These are phyloP conservation scores for Pollenia amentaria DNA, from an alignment of 2,888 invertebrate genomes.

Conservation along the genomic window DNA sequence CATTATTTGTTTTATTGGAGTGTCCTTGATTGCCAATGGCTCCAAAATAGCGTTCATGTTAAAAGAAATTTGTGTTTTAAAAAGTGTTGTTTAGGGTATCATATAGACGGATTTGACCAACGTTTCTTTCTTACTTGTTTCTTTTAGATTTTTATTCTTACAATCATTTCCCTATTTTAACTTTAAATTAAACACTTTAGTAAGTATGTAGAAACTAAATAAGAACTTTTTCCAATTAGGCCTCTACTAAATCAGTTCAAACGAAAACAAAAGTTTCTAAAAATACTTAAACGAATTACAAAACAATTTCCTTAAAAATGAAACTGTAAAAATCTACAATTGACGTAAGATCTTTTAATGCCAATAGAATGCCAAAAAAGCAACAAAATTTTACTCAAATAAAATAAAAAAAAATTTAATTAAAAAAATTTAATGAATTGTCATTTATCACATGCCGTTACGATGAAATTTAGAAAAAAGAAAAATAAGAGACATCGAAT, in stretches of 20 bases:
- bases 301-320: slow-evolving; percentile 36
- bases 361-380: slow-evolving; percentile 52
- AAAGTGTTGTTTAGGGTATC: no score
- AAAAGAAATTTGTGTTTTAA: no score
- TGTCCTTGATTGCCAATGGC: no score
- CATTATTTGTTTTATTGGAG: no score
- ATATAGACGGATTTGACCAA: no score
- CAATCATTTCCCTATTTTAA: no score
- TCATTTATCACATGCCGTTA: slow-evolving; percentile 67
- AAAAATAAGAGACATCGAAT: not conserved
- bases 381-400: not conserved
- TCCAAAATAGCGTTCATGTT: no score
- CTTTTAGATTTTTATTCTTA: no score
- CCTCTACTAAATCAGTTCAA: not conserved
- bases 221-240: not conserved
- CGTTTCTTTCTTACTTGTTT: no score
- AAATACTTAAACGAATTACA: slow-evolving; percentile 46
- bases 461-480: slow-evolving; percentile 3
- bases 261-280: not conserved
- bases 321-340: slow-evolving; percentile 28
- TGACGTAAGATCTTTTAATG: slow-evolving; percentile 57
- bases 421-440: slow-evolving; percentile 62
- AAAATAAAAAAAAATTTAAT: slow-evolving; percentile 29
- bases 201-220: no score
- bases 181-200: no score